phyloP scores from a whole-genome alignment of 2,797 vertebrate genomes.

The Petrocephalus schoutedeni region DNA sequence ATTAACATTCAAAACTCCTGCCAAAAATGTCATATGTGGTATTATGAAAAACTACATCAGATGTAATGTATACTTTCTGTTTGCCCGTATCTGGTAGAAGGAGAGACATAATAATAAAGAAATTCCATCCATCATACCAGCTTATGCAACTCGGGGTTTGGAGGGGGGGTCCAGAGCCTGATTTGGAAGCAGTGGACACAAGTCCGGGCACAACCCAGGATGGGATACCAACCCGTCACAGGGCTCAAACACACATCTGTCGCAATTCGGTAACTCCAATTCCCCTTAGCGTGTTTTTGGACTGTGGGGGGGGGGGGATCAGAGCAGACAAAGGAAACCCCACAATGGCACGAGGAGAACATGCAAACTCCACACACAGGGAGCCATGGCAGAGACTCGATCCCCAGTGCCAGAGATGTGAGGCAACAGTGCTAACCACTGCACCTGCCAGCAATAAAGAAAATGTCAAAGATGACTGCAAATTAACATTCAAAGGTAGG shows the following conservation, averaged over 20 bases:
- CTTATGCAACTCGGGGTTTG: not conserved
- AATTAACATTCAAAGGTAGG: not conserved
- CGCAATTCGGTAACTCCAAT: not conserved
- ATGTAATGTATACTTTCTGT: not conserved
- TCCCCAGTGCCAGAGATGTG: not conserved
- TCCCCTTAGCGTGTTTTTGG: not conserved
- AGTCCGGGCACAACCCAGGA: not conserved
- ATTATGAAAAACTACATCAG: not conserved
- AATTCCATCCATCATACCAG: not conserved
- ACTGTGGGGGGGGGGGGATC: not conserved
- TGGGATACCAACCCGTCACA: not conserved
- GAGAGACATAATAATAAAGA: not conserved
- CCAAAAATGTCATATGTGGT: not conserved
- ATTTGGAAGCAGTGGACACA: not conserved
- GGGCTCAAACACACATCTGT: not conserved
- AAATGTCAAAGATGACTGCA: constrained; percentile 13
- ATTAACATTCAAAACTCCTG: not conserved
- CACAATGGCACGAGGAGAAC: not conserved
- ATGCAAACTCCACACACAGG: not conserved
- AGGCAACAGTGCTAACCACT: not conserved
- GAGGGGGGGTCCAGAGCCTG: not conserved
- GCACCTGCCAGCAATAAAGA: not conserved
- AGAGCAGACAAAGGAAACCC: not conserved
- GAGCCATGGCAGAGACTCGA: not conserved
- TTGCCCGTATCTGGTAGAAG: not conserved